Evolutionary conservation across 1,140 invertebrate genomes (phyloP).

Genomic region (Sitophilus oryzae): DNA sequence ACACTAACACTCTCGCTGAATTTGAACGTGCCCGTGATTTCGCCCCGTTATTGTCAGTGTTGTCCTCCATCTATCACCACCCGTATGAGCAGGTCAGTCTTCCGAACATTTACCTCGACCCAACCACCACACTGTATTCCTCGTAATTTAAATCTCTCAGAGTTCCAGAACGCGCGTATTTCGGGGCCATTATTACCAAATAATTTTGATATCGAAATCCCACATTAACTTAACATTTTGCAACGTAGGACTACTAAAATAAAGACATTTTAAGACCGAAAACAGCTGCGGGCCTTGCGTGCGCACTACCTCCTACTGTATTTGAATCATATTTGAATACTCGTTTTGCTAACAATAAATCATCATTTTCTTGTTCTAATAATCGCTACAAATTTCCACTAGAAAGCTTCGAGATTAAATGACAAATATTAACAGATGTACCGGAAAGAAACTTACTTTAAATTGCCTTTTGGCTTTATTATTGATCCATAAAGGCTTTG

Average conservation of each 20-base stretch:
- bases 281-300: conserved; percentile 30
- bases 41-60: conserved; percentile 32
- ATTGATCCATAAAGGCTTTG: no score
- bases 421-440: no score
- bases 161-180: not conserved
- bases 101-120: conserved; percentile 11
- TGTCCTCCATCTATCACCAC: conserved; percentile 41
- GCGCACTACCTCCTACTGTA: conserved; percentile 14
- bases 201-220: conserved; percentile 16
- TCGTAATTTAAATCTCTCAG: not conserved
- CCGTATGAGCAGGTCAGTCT: conserved; percentile 13
- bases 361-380: no score
- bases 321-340: no score
- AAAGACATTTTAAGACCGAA: conserved; percentile 18
- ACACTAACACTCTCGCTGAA: conserved; percentile 51
- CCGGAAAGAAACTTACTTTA: no score
- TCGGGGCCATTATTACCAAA: conserved; percentile 9
- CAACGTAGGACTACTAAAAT: conserved; percentile 27
- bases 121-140: not conserved
- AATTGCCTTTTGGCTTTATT: no score
- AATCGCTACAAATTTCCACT: no score
- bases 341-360: no score
- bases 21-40: conserved; percentile 48
- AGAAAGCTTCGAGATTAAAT: no score
- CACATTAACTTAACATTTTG: conserved; percentile 29